Conservation (phyloP, 2,888 invertebrate genomes). For the Apamea anceps region DNA sequence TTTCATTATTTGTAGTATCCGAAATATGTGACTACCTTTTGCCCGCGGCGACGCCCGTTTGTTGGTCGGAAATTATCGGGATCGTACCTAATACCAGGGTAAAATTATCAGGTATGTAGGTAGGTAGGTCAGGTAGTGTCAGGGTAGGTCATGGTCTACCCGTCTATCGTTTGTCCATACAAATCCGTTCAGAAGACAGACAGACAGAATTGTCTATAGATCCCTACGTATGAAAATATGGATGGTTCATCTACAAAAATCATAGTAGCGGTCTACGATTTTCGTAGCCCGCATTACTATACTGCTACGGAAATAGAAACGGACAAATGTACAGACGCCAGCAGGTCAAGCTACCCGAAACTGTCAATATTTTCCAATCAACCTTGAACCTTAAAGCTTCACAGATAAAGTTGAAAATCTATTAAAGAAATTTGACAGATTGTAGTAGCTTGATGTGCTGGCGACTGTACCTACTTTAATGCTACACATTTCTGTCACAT, state of each 20-base stretch:
- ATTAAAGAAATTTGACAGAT: too few species aligned
- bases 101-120: too few species aligned
- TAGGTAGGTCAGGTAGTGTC: too few species aligned
- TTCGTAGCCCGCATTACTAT: not conserved
- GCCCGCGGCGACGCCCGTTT: not conserved
- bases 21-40: not conserved
- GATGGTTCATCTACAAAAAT: constrained; percentile 17
- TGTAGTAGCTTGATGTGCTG: too few species aligned
- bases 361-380: too few species aligned
- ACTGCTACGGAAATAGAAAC: constrained; percentile 39
- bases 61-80: not conserved
- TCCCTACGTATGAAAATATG: not conserved
- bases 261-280: not conserved
- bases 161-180: not conserved
- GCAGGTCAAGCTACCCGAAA: too few species aligned
- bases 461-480: constrained; percentile 15
- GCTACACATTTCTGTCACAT: constrained; percentile 31
- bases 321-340: not conserved
- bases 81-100: not conserved
- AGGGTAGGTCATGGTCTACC: not conserved
- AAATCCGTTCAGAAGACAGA: not conserved
- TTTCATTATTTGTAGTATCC: not conserved
- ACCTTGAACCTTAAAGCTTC: too few species aligned
- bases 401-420: too few species aligned
- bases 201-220: not conserved